Evolutionary conservation across 2,888 invertebrate genomes (phyloP), one percentile per base, ranked within the genome.

Genomic region (Patella caerulea): DNA sequence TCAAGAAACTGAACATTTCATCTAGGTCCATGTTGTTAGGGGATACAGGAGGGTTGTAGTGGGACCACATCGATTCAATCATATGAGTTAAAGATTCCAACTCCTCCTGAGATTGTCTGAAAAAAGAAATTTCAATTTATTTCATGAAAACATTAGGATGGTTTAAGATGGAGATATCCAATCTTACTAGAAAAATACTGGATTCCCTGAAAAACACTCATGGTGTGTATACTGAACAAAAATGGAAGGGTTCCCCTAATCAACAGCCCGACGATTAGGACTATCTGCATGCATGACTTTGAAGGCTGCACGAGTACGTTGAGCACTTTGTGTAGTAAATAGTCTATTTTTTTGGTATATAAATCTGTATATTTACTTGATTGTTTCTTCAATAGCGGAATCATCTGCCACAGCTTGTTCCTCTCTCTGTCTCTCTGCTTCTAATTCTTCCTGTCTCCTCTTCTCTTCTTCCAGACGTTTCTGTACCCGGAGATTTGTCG

Each of bases 31-130:
- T 84, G 79, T 85, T 87, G 80, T 86, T 83, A 7, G 89, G 88
- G 0, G 87, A 85, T 52, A 88, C 86, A 2, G 86, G 83, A 4
- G 88, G 88, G 74, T 88, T 85, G 81, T 87, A 85, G 72, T 88
- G 87, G 17, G 84, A 85, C 88, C 88, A 88, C 87, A 89, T 87
- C 7, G 88, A 86, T 81, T 87, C 89, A 15, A 89, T 88, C 80
- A 88, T 82, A 52, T 85, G 83, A 9, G 88, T 88, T 78, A 89
- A 80, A 4, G 88, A 87, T 78, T 88, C 86, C 65, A 89, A 82
- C 77, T 88, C 88, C 69, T 83, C 81, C 80, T 88, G 87, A 1
- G 88, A 88, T 77, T 86, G 85, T 74, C 89, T 89, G 86, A 53
- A 65, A 65, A 3, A 24, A 14, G 12, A 19, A 11, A 24, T 19